Percentiles rank a stretch among this genome's conserved stretches.
These are phyloP conservation scores for Tragelaphus strepsiceros DNA, from an alignment of 2,113 vertebrate species.

Conservation along the genomic window DNA sequence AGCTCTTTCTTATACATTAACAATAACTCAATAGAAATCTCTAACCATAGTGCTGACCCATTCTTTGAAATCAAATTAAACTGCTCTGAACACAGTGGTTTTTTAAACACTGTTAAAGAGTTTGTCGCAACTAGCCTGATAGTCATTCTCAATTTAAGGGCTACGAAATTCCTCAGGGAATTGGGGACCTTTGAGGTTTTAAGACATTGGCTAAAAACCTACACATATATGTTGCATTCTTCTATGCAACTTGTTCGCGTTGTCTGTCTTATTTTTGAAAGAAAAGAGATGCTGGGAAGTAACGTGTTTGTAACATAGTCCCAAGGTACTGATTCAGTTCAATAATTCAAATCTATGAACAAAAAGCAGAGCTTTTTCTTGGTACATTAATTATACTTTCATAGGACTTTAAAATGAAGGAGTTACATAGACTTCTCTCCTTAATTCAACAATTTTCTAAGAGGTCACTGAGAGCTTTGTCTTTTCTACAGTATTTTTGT, in stretches of 20 bases:
- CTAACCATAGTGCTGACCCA: not conserved
- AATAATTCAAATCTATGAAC: conserved; percentile 53
- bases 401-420: conserved; percentile 40
- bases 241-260: conserved; percentile 7
- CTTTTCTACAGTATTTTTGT: conserved; percentile 53
- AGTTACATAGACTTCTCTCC: conserved; percentile 48
- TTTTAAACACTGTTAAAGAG: not conserved
- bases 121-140: not conserved
- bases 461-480: conserved; percentile 68
- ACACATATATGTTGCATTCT: not conserved
- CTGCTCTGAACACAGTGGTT: not conserved
- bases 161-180: not conserved
- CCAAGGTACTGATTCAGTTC: conserved; percentile 19
- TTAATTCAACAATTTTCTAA: conserved; percentile 65
- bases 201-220: not conserved
- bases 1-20: not conserved
- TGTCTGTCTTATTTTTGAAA: conserved; percentile 33
- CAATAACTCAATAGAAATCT: not conserved
- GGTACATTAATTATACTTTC: conserved; percentile 61
- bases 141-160: not conserved
- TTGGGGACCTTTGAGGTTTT: not conserved
- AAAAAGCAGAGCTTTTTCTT: conserved; percentile 33
- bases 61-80: conserved; percentile 5
- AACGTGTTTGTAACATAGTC: not conserved
- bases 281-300: not conserved